Evolutionary conservation across 2,797 vertebrate species (phyloP).

Genomic region (Sciurus vulgaris): DNA sequence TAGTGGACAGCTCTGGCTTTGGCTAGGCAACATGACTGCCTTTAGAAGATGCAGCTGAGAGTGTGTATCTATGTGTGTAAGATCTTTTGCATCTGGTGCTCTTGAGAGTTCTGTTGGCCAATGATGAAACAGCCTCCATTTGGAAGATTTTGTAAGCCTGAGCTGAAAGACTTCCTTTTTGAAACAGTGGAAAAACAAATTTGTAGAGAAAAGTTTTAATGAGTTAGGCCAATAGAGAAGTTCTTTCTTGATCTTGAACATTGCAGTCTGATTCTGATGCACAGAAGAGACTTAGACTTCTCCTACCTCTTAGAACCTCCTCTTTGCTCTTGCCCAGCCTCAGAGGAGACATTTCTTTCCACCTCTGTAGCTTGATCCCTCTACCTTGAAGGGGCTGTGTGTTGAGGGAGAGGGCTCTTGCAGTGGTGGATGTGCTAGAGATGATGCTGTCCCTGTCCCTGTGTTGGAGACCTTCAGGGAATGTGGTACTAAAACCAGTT

Average conservation of each 20-base stretch:
- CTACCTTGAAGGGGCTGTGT: not conserved
- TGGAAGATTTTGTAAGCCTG: not conserved
- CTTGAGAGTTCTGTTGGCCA: not conserved
- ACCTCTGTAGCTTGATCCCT: not conserved
- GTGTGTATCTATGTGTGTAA: not conserved
- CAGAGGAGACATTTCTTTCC: not conserved
- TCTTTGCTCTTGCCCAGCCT: not conserved
- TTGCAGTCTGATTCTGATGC: not conserved
- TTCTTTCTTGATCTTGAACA: not conserved
- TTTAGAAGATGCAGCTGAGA: not conserved
- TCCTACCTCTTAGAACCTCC: not conserved
- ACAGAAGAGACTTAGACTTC: not conserved
- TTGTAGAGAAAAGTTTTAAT: not conserved
- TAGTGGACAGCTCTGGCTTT: rapidly evolving
- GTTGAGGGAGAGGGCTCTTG: not conserved
- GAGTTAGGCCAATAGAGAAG: not conserved
- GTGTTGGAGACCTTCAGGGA: not conserved
- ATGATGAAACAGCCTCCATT: not conserved
- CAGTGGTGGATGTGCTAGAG: no score
- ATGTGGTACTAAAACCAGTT: not conserved
- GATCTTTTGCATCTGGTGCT: not conserved
- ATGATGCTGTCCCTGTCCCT: not conserved
- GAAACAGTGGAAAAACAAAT: not conserved
- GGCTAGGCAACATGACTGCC: not conserved
- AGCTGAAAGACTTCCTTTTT: not conserved